Conservation (phyloP, 2,888 invertebrate genomes). For the Loripinus fragilis region DNA sequence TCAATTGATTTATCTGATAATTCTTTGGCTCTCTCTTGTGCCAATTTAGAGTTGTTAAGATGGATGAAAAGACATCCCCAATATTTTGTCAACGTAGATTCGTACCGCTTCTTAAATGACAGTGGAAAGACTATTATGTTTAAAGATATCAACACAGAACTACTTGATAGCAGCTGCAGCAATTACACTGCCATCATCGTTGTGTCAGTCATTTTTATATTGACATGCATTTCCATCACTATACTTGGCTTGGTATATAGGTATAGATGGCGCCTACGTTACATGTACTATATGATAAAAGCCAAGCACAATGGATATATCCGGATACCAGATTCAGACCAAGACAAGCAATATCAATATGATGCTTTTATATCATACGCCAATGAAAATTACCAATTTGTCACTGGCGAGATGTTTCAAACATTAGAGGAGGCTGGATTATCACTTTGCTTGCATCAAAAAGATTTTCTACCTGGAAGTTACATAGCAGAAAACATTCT, state of each 20-base stretch:
- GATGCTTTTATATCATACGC: slow-evolving; percentile 17
- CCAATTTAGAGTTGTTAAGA: slow-evolving; percentile 19
- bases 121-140: not conserved
- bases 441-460: slow-evolving; percentile 60
- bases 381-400: not conserved
- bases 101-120: slow-evolving; percentile 20
- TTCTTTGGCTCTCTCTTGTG: slow-evolving; percentile 21
- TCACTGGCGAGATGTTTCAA: not conserved
- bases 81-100: slow-evolving; percentile 17
- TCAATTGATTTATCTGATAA: slow-evolving; percentile 40
- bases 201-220: slow-evolving; percentile 23
- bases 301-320: slow-evolving; percentile 33
- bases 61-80: slow-evolving; percentile 32
- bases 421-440: slow-evolving; percentile 30
- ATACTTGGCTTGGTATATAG: slow-evolving; percentile 40
- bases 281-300: slow-evolving; percentile 41
- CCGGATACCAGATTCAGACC: not conserved
- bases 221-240: slow-evolving; percentile 30
- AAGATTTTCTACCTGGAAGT: slow-evolving; percentile 64
- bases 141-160: not conserved
- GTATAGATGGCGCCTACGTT: slow-evolving; percentile 59
- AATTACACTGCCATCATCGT: slow-evolving; percentile 12
- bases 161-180: slow-evolving; percentile 23
- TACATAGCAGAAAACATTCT: slow-evolving; percentile 63
- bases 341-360: too few relatives aligned